Base-by-base conservation (phyloP, 2,113 vertebrate species). In the Tricholaema leucomelas region DNA sequence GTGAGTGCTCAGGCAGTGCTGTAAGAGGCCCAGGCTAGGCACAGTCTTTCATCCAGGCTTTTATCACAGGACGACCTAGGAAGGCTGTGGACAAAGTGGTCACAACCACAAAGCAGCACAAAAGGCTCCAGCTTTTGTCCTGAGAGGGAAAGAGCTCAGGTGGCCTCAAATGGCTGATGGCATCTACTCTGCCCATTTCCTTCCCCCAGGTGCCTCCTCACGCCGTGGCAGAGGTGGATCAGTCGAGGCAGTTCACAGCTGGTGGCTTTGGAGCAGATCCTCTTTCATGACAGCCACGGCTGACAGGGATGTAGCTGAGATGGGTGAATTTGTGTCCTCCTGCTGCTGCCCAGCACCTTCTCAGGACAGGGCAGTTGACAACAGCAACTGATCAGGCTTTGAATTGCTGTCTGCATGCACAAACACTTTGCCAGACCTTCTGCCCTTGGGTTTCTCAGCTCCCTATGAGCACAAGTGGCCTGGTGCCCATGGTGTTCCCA, bases 101-200 rank as follows among this genome's bases (percentile, higher is more conserved):
- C 31, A 30, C 31, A 14, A 11, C 2, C 2, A 13, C 50, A 36
- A 38, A 18, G 27, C 13, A 70, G 20, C 0, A 0, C 12, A 4
- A 64, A 78, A 31, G 27, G 16, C 31, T 71, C 36, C 2, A 3
- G 20, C 64, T 59, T 30, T 13, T 70, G 20, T 33, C 50, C 55
- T 1, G 1, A 7, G 33, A 27, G 23, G n/a, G 16, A 35, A 19
- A 46, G 46, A 50, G 5, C n/a, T 58, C 42, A 8, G 25, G 14
- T 65, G 54, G 14, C 20, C 17, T 28, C 24, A 66, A 72, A 52
- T 3, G 8, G n/a, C 15, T 1, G 0, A 2, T 3, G 40, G 15
- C 2, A 0, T 19, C 73, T 80, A 50, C 56, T 60, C 54, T 72
- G 14, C 33, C 10, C 20, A 0, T 60, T 56, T 69, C 50, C 46